A percentile compares a stretch with the other conserved stretches of the same genome.
These are phyloP conservation scores for Poicephalus gulielmi DNA, from an alignment of 2,113 vertebrate species.

Conservation along the genomic window DNA sequence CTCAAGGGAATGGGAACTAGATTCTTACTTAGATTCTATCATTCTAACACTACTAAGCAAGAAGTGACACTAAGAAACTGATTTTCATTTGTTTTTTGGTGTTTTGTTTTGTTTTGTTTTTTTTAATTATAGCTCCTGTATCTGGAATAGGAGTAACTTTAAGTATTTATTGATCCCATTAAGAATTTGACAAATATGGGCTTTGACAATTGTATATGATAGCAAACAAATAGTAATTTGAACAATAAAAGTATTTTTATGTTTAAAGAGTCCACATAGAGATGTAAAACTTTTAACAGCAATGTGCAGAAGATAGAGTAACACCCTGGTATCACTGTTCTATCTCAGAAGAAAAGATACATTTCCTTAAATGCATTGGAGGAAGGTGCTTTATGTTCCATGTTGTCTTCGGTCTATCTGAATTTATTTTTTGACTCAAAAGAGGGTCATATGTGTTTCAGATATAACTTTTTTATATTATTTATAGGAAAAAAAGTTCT, in stretches of 20 bases:
- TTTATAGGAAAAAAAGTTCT: constrained; percentile 32
- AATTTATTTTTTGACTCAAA: constrained; percentile 1
- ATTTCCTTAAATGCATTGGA: neutral
- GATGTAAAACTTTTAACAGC: neutral
- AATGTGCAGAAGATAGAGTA: neutral
- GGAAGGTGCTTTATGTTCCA: neutral
- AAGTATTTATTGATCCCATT: neutral
- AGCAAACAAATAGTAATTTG: neutral
- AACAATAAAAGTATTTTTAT: neutral
- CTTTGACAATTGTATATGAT: neutral
- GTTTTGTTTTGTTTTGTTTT: neutral
- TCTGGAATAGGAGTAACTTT: neutral
- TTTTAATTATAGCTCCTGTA: neutral
- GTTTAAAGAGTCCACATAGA: neutral
- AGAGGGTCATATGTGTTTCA: neutral
- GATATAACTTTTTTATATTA: neutral
- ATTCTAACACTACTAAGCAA: neutral
- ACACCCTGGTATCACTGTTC: neutral
- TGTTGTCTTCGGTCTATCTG: neutral
- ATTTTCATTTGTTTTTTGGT: neutral
- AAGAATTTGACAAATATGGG: neutral
- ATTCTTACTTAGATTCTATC: neutral
- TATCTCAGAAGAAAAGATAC: neutral
- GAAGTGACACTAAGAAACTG: neutral
- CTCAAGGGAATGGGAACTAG: neutral